Evolutionary conservation across 2,888 invertebrate genomes (phyloP).

Genomic region (Melanchra persicariae): DNA sequence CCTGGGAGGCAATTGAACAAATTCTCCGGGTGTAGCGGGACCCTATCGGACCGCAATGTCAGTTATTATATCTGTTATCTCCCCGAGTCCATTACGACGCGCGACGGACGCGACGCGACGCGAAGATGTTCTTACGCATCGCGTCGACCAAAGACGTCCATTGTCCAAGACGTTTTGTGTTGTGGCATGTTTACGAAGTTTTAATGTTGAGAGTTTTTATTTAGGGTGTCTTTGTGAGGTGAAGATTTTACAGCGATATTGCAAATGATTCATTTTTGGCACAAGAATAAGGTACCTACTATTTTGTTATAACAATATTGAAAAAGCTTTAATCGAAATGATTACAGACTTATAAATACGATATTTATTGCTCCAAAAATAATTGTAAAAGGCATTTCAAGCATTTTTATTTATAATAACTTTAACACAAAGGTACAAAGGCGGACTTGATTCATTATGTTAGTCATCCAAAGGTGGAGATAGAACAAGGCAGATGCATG

Average conservation of each 20-base stretch:
- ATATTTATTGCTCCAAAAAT: neutral
- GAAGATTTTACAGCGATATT: neutral
- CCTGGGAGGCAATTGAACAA: conserved; percentile 52
- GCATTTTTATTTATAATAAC: too few species aligned
- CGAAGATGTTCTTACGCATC: conserved; percentile 43
- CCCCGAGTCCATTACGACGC: conserved; percentile 67
- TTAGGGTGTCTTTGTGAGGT: neutral
- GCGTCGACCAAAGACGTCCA: conserved; percentile 31
- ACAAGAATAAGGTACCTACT: neutral
- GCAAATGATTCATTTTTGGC: neutral
- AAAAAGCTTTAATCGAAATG: too few species aligned
- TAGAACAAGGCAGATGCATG: too few species aligned
- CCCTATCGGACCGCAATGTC: conserved; percentile 72
- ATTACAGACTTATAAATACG: neutral
- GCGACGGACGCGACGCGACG: conserved; percentile 28
- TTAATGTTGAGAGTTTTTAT: conserved; percentile 26
- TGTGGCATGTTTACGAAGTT: conserved; percentile 39
- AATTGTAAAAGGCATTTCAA: neutral
- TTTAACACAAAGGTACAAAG: too few species aligned
- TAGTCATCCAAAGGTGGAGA: too few species aligned
- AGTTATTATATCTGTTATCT: conserved; percentile 80
- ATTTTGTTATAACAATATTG: too few species aligned
- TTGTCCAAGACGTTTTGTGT: conserved; percentile 50
- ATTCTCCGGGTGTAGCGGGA: conserved; percentile 61
- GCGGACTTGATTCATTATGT: too few species aligned